Evolutionary conservation across 2,113 vertebrate genomes (phyloP).

Genomic region (Haemorhous mexicanus): DNA sequence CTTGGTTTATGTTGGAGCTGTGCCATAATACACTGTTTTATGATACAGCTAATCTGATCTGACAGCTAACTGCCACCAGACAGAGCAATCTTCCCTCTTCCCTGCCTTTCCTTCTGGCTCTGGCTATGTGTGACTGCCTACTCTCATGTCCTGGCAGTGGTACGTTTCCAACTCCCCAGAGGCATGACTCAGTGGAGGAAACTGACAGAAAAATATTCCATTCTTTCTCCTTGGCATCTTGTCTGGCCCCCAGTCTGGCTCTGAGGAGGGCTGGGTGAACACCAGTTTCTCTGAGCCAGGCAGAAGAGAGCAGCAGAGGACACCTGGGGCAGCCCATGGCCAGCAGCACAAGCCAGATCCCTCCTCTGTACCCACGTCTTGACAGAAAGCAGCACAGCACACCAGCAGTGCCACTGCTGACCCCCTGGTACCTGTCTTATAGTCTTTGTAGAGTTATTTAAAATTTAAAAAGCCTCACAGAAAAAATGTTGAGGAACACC

Average conservation of each 20-base stretch:
- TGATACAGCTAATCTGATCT: constrained; percentile 35
- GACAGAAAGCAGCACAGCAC: not conserved
- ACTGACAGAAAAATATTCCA: not conserved
- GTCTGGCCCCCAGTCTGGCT: not conserved
- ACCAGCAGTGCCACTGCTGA: fast-evolving
- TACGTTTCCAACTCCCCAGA: fast-evolving
- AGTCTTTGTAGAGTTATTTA: not conserved
- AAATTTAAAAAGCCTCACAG: not conserved
- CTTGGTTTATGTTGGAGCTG: constrained; percentile 13
- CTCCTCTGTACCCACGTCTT: not conserved
- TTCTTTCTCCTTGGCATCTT: not conserved
- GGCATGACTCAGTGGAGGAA: not conserved
- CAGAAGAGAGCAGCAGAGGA: not conserved
- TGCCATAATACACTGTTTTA: constrained; percentile 21
- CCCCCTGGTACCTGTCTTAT: not conserved
- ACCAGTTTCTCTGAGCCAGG: not conserved
- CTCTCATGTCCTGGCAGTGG: not conserved
- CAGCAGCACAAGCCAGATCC: fast-evolving
- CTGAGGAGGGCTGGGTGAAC: not conserved
- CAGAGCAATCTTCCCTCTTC: not conserved
- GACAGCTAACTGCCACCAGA: constrained; percentile 47
- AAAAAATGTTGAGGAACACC: not conserved
- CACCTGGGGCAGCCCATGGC: fast-evolving
- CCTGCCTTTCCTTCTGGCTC: not conserved
- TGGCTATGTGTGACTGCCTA: not conserved